These are phyloP conservation scores for Nipponia nippon DNA, from an alignment of 2,113 vertebrate genomes.

Conservation along the genomic window DNA sequence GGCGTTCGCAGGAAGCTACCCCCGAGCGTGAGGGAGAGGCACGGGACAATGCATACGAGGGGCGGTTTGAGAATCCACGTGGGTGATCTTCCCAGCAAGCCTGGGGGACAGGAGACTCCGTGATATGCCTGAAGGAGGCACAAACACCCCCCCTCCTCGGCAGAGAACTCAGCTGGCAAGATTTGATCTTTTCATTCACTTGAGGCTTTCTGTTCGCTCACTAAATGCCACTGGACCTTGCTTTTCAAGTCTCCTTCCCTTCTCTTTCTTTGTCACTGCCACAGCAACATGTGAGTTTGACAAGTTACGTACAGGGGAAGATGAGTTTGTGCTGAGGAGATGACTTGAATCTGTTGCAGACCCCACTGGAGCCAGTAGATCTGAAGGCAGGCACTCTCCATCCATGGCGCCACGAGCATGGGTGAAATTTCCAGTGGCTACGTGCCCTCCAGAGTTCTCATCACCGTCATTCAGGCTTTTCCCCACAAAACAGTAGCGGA, in stretches of 20 bases:
- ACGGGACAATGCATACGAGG: background rate
- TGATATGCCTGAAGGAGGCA: background rate
- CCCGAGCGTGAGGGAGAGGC: background rate
- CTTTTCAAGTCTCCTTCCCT: background rate
- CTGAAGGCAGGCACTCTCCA: background rate
- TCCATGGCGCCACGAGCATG: background rate
- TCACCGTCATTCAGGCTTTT: background rate
- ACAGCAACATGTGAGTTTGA: background rate
- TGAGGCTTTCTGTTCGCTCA: background rate
- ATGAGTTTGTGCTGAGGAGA: background rate
- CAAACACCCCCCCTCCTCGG: background rate
- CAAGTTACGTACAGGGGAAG: background rate
- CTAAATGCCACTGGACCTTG: background rate
- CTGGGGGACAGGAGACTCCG: background rate
- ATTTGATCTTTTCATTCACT: background rate
- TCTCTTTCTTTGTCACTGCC: background rate
- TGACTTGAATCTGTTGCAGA: background rate
- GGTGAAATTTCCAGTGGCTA: background rate
- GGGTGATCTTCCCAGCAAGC: slow-evolving; percentile 15
- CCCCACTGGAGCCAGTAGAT: background rate
- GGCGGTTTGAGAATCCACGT: background rate
- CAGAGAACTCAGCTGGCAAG: background rate
- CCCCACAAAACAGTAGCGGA: background rate
- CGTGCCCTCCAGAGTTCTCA: background rate
- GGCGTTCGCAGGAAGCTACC: slow-evolving; percentile 5